A percentile compares a stretch with the other conserved stretches of the same genome.
Conservation (phyloP, 2,113 vertebrate genomes). For the Neoarius graeffei region DNA sequence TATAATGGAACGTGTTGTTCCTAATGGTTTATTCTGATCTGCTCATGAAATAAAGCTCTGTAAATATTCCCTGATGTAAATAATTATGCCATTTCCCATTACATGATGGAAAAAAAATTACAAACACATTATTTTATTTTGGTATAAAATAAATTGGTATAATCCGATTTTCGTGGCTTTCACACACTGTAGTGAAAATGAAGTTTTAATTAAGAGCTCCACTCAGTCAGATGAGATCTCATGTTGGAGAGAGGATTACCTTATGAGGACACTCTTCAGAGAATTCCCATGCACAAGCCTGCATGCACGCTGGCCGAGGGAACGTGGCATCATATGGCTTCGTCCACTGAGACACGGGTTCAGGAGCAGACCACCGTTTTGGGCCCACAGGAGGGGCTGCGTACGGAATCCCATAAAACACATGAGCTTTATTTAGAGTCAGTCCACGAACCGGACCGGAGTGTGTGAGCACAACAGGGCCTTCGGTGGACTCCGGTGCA, state of each 20-base stretch:
- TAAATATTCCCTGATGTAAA: background rate
- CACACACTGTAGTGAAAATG: background rate
- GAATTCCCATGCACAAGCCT: conserved; percentile 63
- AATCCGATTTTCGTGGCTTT: background rate
- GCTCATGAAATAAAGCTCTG: background rate
- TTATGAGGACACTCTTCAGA: conserved; percentile 61
- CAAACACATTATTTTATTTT: background rate
- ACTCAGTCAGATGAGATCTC: background rate
- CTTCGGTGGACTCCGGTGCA: background rate
- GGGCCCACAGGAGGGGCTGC: conserved; percentile 71
- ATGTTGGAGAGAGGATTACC: conserved; percentile 56
- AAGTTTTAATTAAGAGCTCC: background rate
- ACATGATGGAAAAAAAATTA: background rate
- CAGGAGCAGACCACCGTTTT: conserved; percentile 73
- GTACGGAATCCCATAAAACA: conserved; percentile 74
- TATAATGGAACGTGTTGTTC: background rate
- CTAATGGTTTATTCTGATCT: background rate
- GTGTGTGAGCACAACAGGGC: background rate
- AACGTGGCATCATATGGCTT: conserved; percentile 70
- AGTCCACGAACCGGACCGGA: conserved; percentile 40
- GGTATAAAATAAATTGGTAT: no score
- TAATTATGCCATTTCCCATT: background rate
- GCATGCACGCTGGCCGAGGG: conserved; percentile 70
- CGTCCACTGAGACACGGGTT: conserved; percentile 62
- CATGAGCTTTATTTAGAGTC: conserved; percentile 59